phyloP scores from a whole-genome alignment of 2,888 invertebrate genomes.

The Drosophila mimetica region DNA sequence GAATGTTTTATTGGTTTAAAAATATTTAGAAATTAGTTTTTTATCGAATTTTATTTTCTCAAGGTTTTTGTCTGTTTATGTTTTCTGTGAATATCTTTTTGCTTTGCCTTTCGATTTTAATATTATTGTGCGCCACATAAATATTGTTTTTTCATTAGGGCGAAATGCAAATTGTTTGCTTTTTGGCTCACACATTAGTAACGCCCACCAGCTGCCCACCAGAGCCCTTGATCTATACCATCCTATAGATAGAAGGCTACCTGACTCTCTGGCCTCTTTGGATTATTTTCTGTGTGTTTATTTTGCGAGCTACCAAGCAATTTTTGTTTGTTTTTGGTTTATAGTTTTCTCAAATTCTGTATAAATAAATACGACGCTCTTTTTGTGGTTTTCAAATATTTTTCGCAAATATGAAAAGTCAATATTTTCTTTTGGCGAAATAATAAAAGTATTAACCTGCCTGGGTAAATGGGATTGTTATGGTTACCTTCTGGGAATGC shows the following conservation, averaged over 20 bases:
- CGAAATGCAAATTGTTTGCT: slow-evolving; percentile 66
- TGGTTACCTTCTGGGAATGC: slow-evolving; percentile 13
- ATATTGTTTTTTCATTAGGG: slow-evolving; percentile 73
- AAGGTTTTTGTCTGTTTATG: too few species aligned
- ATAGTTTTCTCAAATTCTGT: slow-evolving; percentile 42
- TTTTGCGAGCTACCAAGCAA: slow-evolving; percentile 30
- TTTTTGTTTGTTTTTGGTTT: slow-evolving; percentile 64
- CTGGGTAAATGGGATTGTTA: slow-evolving; percentile 9
- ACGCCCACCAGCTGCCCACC: slow-evolving; percentile 62
- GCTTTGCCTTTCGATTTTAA: slow-evolving; percentile 21
- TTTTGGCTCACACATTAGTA: slow-evolving; percentile 44
- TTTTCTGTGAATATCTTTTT: slow-evolving; percentile 18
- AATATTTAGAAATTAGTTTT: background rate
- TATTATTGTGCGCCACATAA: slow-evolving; percentile 46
- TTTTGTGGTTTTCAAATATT: slow-evolving; percentile 52
- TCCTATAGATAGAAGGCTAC: slow-evolving; percentile 7
- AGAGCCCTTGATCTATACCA: slow-evolving; percentile 7
- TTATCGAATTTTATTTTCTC: background rate
- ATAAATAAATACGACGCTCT: slow-evolving; percentile 58
- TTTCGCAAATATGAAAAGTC: slow-evolving; percentile 64
- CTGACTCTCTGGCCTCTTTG: slow-evolving; percentile 34
- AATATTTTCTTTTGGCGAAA: slow-evolving; percentile 57
- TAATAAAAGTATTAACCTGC: slow-evolving; percentile 45
- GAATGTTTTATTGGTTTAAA: background rate
- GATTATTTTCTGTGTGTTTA: slow-evolving; percentile 22